A percentile compares a stretch with the other conserved stretches of the same genome.
phyloP scores from a whole-genome alignment of 2,888 invertebrate species.

The Ophonus ardosiacus region DNA sequence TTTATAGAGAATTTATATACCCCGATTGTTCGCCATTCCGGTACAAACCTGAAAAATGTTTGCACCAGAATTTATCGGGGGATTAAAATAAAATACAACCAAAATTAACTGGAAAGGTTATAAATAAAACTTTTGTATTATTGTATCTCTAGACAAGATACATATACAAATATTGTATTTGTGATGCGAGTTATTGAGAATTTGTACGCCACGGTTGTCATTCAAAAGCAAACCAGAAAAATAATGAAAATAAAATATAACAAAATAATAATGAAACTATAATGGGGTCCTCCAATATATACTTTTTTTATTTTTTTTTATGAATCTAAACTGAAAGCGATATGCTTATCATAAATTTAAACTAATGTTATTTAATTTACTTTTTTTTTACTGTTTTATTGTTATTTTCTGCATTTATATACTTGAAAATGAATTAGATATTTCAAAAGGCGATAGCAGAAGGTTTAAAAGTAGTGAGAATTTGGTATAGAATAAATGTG shows the following conservation, averaged over 20 bases:
- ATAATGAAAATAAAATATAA: neutral
- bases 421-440: no score
- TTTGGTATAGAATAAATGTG: no score
- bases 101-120: neutral
- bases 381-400: no score
- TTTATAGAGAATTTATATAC: neutral
- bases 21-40: neutral
- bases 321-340: no score
- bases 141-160: slow-evolving; percentile 54
- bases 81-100: neutral
- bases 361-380: no score
- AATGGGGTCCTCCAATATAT: no score
- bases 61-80: neutral
- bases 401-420: no score
- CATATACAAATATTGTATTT: neutral
- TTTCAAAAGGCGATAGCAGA: no score
- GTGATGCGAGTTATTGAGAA: neutral
- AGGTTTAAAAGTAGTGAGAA: no score
- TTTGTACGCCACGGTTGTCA: neutral
- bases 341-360: no score
- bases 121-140: neutral
- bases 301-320: no score
- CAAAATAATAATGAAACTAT: no score
- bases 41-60: neutral
- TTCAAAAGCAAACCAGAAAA: neutral